Percentiles rank a stretch among this genome's conserved stretches.
These are phyloP conservation scores for Fissipunctia ypsillon DNA, from an alignment of 2,888 invertebrate species.

Conservation along the genomic window DNA sequence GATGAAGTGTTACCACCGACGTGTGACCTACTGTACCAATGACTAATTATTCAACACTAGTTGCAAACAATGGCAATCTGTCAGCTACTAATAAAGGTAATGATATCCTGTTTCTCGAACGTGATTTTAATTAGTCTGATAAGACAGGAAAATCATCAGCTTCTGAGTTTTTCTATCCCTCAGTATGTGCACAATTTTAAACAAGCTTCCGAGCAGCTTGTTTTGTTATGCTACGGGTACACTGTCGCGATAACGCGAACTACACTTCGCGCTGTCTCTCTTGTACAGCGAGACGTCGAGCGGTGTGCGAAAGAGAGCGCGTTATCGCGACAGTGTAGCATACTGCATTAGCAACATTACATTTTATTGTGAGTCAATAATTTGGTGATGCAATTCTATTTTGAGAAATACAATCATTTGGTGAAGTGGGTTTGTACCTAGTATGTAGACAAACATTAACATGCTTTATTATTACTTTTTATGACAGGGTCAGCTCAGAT, in stretches of 20 bases:
- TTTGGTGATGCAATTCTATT: conserved; percentile 50
- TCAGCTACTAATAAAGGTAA: conserved; percentile 3
- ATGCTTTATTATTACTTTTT: background rate
- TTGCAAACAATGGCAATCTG: background rate
- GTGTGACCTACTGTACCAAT: background rate
- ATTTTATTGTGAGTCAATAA: conserved; percentile 23
- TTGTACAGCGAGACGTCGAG: too few species aligned
- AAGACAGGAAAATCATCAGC: conserved; percentile 2
- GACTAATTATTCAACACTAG: conserved; percentile 3
- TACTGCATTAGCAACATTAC: background rate
- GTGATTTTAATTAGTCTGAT: background rate
- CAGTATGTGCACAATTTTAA: background rate
- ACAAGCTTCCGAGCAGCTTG: background rate
- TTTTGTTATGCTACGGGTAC: too few species aligned
- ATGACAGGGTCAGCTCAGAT: background rate
- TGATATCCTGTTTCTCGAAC: conserved; percentile 38
- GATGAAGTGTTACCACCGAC: too few species aligned
- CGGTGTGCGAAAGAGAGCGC: too few species aligned
- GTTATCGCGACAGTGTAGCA: too few species aligned
- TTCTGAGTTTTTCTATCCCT: background rate
- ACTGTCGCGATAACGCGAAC: too few species aligned
- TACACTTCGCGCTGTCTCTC: too few species aligned
- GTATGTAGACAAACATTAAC: conserved; percentile 6
- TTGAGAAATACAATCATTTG: conserved; percentile 2
- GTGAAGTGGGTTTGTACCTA: background rate